These are phyloP conservation scores for Xenopus laevis DNA, from an alignment of 2,113 vertebrate species.

Conservation along the genomic window DNA sequence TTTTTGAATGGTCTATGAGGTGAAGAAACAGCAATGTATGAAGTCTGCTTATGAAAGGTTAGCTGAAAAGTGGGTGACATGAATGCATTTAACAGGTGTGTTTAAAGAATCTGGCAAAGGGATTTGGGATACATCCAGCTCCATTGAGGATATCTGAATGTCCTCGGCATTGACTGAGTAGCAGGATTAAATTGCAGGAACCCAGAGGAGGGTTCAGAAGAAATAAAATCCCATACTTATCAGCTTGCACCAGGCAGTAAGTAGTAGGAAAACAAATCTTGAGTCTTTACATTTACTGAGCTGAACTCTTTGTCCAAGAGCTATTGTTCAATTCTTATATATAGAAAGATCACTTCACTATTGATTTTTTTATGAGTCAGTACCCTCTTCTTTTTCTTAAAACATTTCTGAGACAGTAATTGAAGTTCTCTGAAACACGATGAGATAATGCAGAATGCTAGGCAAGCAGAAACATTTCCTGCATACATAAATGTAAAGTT, in stretches of 20 bases:
- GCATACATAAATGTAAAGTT: conserved; percentile 1
- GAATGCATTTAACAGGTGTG: conserved; percentile 67
- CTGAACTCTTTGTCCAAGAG: conserved; percentile 3
- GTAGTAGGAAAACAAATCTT: conserved; percentile 51
- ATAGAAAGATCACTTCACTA: neutral
- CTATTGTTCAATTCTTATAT: conserved; percentile 3
- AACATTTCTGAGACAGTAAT: conserved; percentile 7
- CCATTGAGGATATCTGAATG: conserved; percentile 56
- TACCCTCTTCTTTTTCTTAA: conserved; percentile 6
- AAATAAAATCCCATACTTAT: conserved; percentile 48
- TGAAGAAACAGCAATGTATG: neutral
- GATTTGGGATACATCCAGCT: conserved; percentile 53
- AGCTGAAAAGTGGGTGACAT: conserved; percentile 55
- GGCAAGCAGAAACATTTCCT: conserved; percentile 13
- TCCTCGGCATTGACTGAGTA: conserved; percentile 57
- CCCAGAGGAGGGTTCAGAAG: conserved; percentile 36
- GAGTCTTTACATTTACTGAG: neutral
- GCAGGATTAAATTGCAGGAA: conserved; percentile 54
- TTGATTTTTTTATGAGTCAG: conserved; percentile 6
- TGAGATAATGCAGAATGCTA: conserved; percentile 5
- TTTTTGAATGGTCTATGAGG: neutral
- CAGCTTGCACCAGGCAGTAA: conserved; percentile 41
- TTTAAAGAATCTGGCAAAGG: conserved; percentile 55
- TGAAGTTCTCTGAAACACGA: conserved; percentile 10
- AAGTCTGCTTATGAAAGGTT: conserved; percentile 52